Evolutionary conservation across 2,888 invertebrate genomes (phyloP).

Genomic region (Parthenolecanium corni): DNA sequence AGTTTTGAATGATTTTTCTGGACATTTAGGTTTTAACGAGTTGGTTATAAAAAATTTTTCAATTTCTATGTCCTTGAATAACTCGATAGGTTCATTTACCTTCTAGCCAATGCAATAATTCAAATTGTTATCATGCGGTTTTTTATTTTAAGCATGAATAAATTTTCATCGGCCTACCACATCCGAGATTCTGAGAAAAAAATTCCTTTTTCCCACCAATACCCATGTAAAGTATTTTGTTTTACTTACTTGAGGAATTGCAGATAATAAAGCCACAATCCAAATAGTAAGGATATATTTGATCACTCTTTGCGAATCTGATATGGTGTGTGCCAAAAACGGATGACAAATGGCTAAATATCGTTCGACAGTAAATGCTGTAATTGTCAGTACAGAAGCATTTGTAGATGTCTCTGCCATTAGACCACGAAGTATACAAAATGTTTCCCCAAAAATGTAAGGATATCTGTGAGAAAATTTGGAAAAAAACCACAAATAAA

Average conservation of each 20-base stretch:
- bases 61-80: no score
- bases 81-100: no score
- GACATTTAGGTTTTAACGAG: no score
- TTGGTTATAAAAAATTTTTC: no score
- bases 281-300: constrained; percentile 62
- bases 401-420: constrained; percentile 77
- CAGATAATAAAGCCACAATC: constrained; percentile 60
- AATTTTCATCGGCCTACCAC: no score
- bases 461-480: constrained; percentile 44
- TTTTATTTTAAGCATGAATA: no score
- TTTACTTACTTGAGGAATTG: constrained; percentile 66
- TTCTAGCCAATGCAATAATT: no score
- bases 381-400: constrained; percentile 74
- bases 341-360: constrained; percentile 53
- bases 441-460: constrained; percentile 62
- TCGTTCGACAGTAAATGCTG: constrained; percentile 61
- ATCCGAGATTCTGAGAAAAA: no score
- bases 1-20: no score
- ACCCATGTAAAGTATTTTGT: no score
- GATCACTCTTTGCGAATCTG: constrained; percentile 68
- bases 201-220: no score
- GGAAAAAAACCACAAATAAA: not conserved
- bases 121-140: no score
- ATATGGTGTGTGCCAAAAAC: constrained; percentile 69
- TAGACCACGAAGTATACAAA: constrained; percentile 59